Base-by-base conservation (phyloP, 2,888 invertebrate species). In the Heliconius sara region DNA sequence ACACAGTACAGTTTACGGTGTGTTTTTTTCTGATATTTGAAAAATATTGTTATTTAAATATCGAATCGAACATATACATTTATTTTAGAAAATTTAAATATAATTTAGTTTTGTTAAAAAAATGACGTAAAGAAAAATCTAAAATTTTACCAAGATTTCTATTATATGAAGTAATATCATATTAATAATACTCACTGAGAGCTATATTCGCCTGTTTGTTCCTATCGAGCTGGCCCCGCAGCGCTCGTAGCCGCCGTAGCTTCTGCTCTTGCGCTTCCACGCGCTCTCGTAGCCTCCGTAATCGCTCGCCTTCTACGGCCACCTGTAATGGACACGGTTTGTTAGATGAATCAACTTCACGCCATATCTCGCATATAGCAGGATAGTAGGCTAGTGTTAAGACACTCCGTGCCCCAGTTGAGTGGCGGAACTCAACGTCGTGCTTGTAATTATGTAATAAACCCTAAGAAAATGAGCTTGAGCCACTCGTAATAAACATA, bases 251-350 rank as follows among this genome's bases (percentile, higher is more conserved):
- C 91, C 98, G 97, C 87, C 98, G 96, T 91, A 99, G 96, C 95
- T 99, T 99, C 91, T 98, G 96, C 95, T 99, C 99, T 93, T 99
- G 99, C 84, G 98, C 98, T 93, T 99, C 98, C 87, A 99, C 98
- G 86, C 98, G 97, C 90, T 99, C 99, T 85, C 98, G 96, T 89
- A 99, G 96, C 90, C 98, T 96, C 82, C 98, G 96, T 89, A 99
- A 95, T 85, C 98, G 96, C 92, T 99, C 98, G 88, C 98, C 98
- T 93, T 99, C 99, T 79, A 98, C 97, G 84, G 98, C 97, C 90
- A 97, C 96, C 96, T 85, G 81, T 70, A 77, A 39, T 25, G 52
- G 70, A 70, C 47, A 79, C 43, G 30, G 25, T 57, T 30, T 52
- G 12, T 57, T 73, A 66, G 13, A 34, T 72, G 3, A n/a, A 10